phyloP scores from a whole-genome alignment of 1,140 invertebrate genomes.

The Lysiphlebus fabarum region DNA sequence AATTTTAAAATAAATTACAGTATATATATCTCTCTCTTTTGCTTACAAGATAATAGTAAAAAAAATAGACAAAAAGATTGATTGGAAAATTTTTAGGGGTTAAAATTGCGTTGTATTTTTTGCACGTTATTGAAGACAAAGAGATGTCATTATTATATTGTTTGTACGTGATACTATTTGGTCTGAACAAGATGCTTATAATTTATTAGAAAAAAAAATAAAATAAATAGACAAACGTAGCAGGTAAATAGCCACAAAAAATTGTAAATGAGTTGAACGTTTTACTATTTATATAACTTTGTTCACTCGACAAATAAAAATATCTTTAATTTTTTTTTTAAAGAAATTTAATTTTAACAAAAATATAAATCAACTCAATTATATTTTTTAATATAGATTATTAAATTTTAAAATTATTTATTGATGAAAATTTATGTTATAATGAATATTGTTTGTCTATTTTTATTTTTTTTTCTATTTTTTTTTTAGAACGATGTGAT shows the following conservation, averaged over 20 bases:
- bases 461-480: conserved; percentile 37
- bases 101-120: conserved; percentile 39
- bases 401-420: no score
- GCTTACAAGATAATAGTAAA: no score
- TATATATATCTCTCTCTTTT: no score
- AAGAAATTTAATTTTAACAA: no score
- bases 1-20: no score
- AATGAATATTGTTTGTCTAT: not conserved
- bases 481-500: conserved; percentile 7
- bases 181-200: not conserved
- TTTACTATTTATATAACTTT: conserved; percentile 54
- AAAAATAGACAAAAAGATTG: conserved; percentile 24
- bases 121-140: conserved; percentile 31
- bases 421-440: no score
- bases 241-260: no score
- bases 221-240: not conserved
- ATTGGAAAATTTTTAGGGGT: conserved; percentile 24
- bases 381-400: no score
- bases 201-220: not conserved
- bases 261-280: conserved; percentile 50
- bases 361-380: no score
- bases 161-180: conserved; percentile 35
- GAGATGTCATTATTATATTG: conserved; percentile 40
- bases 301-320: conserved; percentile 46
- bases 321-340: no score